A percentile compares a stretch with the other conserved stretches of the same genome.
Evolutionary conservation across 2,113 vertebrate species (phyloP).

Genomic region (Lagopus leucura): DNA sequence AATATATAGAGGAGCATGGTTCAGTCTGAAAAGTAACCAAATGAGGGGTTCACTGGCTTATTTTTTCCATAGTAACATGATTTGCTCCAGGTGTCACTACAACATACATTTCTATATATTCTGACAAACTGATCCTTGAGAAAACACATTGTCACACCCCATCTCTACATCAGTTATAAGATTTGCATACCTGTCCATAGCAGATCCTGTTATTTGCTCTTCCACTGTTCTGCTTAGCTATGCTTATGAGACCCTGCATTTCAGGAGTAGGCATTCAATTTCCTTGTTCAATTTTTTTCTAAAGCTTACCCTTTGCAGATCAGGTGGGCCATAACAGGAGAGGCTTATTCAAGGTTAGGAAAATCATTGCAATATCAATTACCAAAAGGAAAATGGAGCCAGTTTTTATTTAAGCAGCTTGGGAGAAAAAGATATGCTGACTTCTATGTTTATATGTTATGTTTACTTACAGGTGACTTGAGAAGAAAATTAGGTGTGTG

Average conservation of each 20-base stretch:
- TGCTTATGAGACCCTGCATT: neutral
- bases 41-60: neutral
- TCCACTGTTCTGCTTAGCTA: neutral
- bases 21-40: neutral
- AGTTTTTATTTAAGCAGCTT: neutral
- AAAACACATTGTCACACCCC: neutral
- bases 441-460: no score
- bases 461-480: neutral
- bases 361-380: neutral
- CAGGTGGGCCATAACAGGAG: neutral
- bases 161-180: neutral
- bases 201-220: neutral
- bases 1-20: no score
- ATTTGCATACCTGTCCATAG: rapidly evolving
- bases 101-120: neutral
- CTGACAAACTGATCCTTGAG: neutral
- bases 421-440: neutral
- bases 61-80: neutral
- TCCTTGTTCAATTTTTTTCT: neutral
- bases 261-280: neutral
- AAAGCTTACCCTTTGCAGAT: neutral
- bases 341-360: neutral
- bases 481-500: neutral
- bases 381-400: neutral
- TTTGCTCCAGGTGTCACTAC: neutral